Evolutionary conservation across 2,888 invertebrate genomes (phyloP).

Genomic region (Lutraria lutraria): DNA sequence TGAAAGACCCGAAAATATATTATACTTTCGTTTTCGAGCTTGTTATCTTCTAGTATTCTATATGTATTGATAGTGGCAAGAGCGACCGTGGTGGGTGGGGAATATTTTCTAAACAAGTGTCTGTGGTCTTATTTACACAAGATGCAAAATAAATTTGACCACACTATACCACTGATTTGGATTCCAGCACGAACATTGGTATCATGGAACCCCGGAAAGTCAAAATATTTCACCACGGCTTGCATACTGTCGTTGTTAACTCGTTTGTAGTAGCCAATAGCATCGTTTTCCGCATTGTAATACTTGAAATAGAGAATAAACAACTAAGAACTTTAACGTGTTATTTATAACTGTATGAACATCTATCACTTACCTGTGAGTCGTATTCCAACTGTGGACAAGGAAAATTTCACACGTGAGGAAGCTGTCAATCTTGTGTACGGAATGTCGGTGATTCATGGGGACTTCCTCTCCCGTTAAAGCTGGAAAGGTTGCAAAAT

Average conservation of each 20-base stretch:
- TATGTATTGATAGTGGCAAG: too few relatives aligned
- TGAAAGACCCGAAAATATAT: too few relatives aligned
- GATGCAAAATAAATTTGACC: not conserved
- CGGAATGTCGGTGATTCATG: not conserved
- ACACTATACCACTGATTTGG: not conserved
- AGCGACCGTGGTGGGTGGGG: too few relatives aligned
- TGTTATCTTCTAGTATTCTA: too few relatives aligned
- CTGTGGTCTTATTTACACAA: not conserved
- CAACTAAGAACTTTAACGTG: not conserved
- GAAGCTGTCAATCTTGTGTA: not conserved
- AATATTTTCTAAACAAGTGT: too few relatives aligned
- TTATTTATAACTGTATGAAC: not conserved
- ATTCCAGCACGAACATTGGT: not conserved
- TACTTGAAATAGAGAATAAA: not conserved
- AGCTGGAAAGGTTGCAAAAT: too few relatives aligned
- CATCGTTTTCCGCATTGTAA: constrained; percentile 22
- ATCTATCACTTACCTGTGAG: not conserved
- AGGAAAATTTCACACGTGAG: not conserved
- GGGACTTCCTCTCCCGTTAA: too few relatives aligned
- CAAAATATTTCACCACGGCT: not conserved
- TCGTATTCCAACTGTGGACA: not conserved
- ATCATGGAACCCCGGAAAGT: constrained; percentile 17
- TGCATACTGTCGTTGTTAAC: not conserved
- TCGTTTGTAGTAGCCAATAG: constrained; percentile 8
- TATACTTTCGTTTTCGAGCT: too few relatives aligned